Evolutionary conservation across 1,140 invertebrate genomes (phyloP).

Genomic region (Epicauta chinensis): DNA sequence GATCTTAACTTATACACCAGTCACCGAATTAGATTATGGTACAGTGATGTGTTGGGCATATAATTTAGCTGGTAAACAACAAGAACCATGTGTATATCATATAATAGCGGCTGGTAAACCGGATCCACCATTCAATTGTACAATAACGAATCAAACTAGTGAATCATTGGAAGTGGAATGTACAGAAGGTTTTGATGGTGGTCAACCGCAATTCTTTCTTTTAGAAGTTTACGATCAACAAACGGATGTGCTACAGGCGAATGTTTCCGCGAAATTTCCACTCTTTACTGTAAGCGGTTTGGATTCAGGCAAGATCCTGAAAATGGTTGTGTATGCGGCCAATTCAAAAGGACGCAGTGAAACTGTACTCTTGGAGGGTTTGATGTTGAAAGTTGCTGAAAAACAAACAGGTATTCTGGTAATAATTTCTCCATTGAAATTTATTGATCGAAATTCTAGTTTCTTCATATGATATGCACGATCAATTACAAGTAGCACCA

Average conservation of each 20-base stretch:
- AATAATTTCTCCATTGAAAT: no score
- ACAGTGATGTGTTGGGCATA: conserved; percentile 59
- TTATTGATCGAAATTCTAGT: conserved; percentile 25
- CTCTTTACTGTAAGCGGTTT: conserved; percentile 62
- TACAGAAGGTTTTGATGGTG: conserved; percentile 73
- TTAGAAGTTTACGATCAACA: conserved; percentile 67
- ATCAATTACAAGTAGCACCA: conserved; percentile 63
- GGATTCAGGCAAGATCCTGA: conserved; percentile 60
- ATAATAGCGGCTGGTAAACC: conserved; percentile 71
- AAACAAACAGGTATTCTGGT: conserved; percentile 62
- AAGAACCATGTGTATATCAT: conserved; percentile 65
- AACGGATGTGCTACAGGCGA: conserved; percentile 56
- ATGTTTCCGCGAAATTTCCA: conserved; percentile 61
- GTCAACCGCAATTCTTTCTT: conserved; percentile 51
- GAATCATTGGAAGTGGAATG: conserved; percentile 69
- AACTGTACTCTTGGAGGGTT: conserved; percentile 52
- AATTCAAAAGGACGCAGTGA: conserved; percentile 59
- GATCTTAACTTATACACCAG: conserved; percentile 70
- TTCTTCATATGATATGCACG: conserved; percentile 36
- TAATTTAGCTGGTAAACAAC: conserved; percentile 60
- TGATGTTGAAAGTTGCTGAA: conserved; percentile 67
- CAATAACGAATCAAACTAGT: conserved; percentile 71
- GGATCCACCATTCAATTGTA: conserved; percentile 73
- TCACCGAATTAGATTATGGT: conserved; percentile 70
- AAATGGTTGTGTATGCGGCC: conserved; percentile 57